Conservation (phyloP, 1,140 invertebrate genomes). For the Diabrotica undecimpunctata region DNA sequence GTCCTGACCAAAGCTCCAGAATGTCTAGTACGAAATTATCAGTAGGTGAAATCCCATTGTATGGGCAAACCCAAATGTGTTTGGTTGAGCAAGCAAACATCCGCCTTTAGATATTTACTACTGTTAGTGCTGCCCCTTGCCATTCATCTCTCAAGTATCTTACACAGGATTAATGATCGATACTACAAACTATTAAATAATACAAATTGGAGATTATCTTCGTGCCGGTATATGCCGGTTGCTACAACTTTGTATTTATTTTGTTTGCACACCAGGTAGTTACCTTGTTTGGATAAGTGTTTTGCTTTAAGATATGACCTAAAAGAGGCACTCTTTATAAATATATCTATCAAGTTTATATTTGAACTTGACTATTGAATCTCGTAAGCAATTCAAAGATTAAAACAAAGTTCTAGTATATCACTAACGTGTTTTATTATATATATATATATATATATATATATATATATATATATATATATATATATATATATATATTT, state of each 20-base stretch:
- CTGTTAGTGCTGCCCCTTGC: not conserved
- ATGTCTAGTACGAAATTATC: not conserved
- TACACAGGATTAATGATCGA: slow-evolving; percentile 2
- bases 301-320: not conserved
- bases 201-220: not conserved
- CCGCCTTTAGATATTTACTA: not conserved
- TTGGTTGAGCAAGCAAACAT: slow-evolving; percentile 2
- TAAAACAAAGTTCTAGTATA: no score
- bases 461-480: no score
- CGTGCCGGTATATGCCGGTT: not conserved
- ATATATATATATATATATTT: no score
- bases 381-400: no score
- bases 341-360: no score
- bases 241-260: not conserved
- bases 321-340: no score
- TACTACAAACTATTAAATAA: slow-evolving; percentile 1
- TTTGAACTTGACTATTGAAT: no score
- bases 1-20: not conserved
- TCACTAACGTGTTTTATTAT: no score
- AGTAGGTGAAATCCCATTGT: not conserved
- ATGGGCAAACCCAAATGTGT: not conserved
- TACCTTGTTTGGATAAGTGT: not conserved
- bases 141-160: slow-evolving; percentile 2
- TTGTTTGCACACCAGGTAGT: not conserved
- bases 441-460: no score